A percentile compares a stretch with the other conserved stretches of the same genome.
These are phyloP conservation scores for Coregonus sp. DNA, from an alignment of 2,797 vertebrate genomes.

Conservation along the genomic window DNA sequence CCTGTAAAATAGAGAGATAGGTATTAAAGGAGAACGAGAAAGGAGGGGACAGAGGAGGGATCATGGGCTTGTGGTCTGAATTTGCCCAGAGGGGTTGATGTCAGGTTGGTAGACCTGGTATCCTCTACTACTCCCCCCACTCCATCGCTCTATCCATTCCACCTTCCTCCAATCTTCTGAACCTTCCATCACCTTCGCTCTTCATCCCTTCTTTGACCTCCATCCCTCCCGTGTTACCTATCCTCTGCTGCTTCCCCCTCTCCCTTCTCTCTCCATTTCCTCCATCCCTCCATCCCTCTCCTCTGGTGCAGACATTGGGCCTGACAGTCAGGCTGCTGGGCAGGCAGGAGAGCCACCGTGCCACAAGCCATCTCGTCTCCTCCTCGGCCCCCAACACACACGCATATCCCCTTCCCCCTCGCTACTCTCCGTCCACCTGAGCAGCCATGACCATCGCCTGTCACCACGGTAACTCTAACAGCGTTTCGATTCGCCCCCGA, in stretches of 20 bases:
- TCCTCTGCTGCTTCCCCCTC: not conserved
- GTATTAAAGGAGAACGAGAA: not conserved
- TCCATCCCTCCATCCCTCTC: conserved; percentile 11
- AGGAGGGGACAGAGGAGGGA: not conserved
- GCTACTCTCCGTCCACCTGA: conserved; percentile 39
- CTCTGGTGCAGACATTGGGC: conserved; percentile 38
- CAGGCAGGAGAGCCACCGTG: conserved; percentile 44
- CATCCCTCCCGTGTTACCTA: not conserved
- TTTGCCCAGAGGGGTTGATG: not conserved
- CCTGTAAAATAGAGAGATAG: not conserved
- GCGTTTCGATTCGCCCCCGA: conserved; percentile 5
- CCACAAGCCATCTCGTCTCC: conserved; percentile 56
- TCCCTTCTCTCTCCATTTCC: not conserved
- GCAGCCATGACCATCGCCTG: conserved; percentile 36
- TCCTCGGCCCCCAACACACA: not conserved
- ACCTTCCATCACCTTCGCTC: not conserved
- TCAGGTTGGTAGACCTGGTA: not conserved
- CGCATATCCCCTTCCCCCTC: not conserved
- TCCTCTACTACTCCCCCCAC: not conserved
- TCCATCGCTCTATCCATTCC: conserved; percentile 5
- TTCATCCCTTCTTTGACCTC: not conserved
- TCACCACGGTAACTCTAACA: conserved; percentile 22
- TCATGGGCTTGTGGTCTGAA: not conserved
- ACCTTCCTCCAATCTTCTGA: not conserved
- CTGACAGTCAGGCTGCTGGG: conserved; percentile 42